phyloP scores from a whole-genome alignment of 2,797 vertebrate species.

The Malurus splendens region DNA sequence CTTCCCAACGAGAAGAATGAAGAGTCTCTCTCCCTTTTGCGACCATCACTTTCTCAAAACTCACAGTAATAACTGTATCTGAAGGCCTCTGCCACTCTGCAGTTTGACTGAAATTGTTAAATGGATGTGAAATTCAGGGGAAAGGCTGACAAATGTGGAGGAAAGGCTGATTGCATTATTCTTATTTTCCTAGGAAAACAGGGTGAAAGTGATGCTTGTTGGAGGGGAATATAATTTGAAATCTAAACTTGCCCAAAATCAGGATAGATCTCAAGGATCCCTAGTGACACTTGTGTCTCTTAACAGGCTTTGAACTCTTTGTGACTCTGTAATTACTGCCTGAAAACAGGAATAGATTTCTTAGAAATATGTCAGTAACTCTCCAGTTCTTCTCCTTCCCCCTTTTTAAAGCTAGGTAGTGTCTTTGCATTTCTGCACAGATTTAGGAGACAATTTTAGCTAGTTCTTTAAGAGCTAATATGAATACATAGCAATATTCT shows the following conservation, averaged over 20 bases:
- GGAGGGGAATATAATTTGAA: background rate
- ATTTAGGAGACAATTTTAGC: background rate
- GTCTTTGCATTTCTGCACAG: conserved; percentile 13
- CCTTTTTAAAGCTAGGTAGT: background rate
- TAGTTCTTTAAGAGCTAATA: background rate
- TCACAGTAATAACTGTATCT: background rate
- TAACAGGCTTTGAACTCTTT: conserved; percentile 31
- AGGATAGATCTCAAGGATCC: conserved; percentile 6
- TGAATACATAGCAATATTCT: background rate
- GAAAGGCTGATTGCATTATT: background rate
- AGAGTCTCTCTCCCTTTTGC: background rate
- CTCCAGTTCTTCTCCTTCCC: background rate
- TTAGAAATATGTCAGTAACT: conserved; percentile 16
- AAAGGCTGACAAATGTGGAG: background rate
- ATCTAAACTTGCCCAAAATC: background rate
- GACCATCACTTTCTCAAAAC: background rate
- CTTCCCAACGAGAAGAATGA: background rate
- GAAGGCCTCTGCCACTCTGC: background rate
- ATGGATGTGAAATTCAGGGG: background rate
- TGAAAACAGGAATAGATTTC: conserved; percentile 30
- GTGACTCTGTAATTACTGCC: conserved; percentile 41
- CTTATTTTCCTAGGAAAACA: background rate
- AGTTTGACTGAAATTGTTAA: background rate
- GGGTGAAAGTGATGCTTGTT: background rate
- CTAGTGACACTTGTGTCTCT: conserved; percentile 10